Conservation (phyloP, 2,888 invertebrate species). For the Glyphotaelius pellucidus region DNA sequence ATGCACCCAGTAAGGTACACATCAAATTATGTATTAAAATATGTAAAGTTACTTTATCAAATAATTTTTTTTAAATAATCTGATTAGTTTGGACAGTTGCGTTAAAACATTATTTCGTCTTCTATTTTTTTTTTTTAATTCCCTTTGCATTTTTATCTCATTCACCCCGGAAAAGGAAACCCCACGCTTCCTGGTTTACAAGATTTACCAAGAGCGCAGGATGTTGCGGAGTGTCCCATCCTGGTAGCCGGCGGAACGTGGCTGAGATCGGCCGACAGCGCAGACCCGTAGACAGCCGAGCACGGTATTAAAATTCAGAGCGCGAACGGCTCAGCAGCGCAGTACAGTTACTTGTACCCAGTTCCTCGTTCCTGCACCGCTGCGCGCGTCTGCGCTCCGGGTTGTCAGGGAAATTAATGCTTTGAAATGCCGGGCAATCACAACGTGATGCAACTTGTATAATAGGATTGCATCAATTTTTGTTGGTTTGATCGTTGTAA, state of each 20-base stretch:
- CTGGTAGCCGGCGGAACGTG: not conserved
- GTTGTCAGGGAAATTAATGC: slow-evolving; percentile 12
- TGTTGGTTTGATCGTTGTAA: not conserved
- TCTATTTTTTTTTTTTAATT: not conserved
- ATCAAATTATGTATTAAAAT: no score
- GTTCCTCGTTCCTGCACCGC: not conserved
- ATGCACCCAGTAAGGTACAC: no score
- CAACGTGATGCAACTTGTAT: slow-evolving; percentile 2
- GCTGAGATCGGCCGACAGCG: not conserved
- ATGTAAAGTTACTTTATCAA: no score
- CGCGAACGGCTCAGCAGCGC: not conserved
- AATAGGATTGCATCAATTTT: not conserved
- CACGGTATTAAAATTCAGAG: not conserved
- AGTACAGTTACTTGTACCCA: not conserved
- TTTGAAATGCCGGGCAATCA: not conserved
- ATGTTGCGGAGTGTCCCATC: not conserved
- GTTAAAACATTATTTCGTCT: not conserved
- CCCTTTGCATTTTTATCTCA: not conserved
- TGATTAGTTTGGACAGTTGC: no score
- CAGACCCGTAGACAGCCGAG: not conserved
- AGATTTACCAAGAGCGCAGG: not conserved
- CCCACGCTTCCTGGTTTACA: not conserved
- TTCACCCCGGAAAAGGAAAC: not conserved
- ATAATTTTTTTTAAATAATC: no score
- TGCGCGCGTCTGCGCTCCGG: slow-evolving; percentile 5